Percentiles rank a stretch among this genome's conserved stretches.
phyloP scores from a whole-genome alignment of 2,797 vertebrate species.

The Gymnodraco acuticeps region DNA sequence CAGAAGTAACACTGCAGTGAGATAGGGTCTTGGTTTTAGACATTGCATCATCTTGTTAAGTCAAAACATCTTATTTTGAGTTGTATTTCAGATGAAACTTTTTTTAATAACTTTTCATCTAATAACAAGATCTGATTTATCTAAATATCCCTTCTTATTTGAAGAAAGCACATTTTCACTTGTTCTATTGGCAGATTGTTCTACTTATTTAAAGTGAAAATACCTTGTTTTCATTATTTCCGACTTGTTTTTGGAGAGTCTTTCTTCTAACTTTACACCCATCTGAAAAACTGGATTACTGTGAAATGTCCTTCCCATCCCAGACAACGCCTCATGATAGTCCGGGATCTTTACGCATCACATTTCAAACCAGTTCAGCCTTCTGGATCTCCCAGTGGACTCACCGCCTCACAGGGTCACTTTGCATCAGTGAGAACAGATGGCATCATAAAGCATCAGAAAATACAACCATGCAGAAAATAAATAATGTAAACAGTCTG shows the following conservation, averaged over 20 bases:
- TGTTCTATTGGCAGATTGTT: too few species aligned
- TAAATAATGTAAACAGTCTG: conserved; percentile 66
- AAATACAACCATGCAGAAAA: conserved; percentile 37
- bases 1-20: too few species aligned
- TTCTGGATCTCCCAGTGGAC: conserved; percentile 26
- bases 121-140: too few species aligned
- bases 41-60: too few species aligned
- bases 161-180: too few species aligned
- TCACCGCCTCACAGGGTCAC: neutral
- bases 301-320: neutral
- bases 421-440: conserved; percentile 18
- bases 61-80: too few species aligned
- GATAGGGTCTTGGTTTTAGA: too few species aligned
- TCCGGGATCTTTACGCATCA: neutral
- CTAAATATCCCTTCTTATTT: too few species aligned
- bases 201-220: too few species aligned
- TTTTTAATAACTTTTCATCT: too few species aligned
- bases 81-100: too few species aligned
- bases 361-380: neutral
- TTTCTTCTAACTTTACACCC: neutral
- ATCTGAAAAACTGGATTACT: neutral
- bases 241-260: neutral
- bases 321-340: rapidly evolving
- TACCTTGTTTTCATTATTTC: too few species aligned
- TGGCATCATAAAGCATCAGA: conserved; percentile 35